Evolutionary conservation across 2,888 invertebrate species (phyloP).

Genomic region (Parelbella ahira): DNA sequence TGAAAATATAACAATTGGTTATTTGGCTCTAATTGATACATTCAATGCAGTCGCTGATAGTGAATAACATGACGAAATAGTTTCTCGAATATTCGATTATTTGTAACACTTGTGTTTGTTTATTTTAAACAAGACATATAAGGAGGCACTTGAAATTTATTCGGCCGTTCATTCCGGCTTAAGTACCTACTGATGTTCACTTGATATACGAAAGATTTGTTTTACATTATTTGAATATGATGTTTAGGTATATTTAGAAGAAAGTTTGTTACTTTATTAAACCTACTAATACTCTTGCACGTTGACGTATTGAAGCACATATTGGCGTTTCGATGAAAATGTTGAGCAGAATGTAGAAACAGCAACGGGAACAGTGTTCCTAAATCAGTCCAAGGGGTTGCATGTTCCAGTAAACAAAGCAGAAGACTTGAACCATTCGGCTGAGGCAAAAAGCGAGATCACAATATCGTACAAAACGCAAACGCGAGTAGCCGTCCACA

Average conservation of each 20-base stretch:
- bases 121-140: not conserved
- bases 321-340: too few species aligned
- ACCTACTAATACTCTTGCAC: too few species aligned
- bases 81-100: conserved; percentile 8
- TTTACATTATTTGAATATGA: too few species aligned
- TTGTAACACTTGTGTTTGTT: conserved; percentile 16
- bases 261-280: too few species aligned
- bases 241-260: too few species aligned
- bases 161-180: too few species aligned
- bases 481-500: conserved; percentile 11
- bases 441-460: conserved; percentile 41
- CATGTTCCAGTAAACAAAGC: not conserved
- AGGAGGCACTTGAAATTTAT: too few species aligned
- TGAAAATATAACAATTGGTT: conserved; percentile 18
- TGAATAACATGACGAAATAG: conserved; percentile 2
- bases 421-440: conserved; percentile 4
- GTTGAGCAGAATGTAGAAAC: too few species aligned
- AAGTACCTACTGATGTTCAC: too few species aligned
- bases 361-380: too few species aligned
- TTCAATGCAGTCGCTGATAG: conserved; percentile 6
- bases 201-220: too few species aligned
- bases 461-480: conserved; percentile 47
- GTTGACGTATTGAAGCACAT: too few species aligned
- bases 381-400: not conserved
- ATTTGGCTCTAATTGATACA: conserved; percentile 20